These are phyloP conservation scores for Coleophora deauratella DNA, from an alignment of 2,888 invertebrate genomes.

Conservation along the genomic window DNA sequence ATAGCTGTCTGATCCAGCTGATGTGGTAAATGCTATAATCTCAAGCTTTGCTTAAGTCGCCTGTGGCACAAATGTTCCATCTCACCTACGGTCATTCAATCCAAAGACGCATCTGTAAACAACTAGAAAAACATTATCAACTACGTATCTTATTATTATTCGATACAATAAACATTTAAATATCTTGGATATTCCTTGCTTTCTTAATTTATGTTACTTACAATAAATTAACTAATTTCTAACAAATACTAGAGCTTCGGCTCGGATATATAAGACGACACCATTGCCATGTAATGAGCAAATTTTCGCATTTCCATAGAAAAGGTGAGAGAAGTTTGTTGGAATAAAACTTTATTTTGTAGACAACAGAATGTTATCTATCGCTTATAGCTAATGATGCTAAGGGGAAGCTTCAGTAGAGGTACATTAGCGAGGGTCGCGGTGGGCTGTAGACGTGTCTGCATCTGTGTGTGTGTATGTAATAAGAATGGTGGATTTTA, in stretches of 20 bases:
- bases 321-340: too few species aligned
- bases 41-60: too few species aligned
- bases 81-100: conserved; percentile 46
- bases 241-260: conserved; percentile 63
- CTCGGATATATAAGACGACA: conserved; percentile 41
- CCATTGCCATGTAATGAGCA: conserved; percentile 55
- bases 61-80: conserved; percentile 2
- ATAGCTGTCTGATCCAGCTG: too few species aligned
- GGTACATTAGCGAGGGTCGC: too few species aligned
- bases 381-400: too few species aligned
- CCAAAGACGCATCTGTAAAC: conserved; percentile 41
- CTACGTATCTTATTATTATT: conserved; percentile 36
- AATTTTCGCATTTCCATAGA: conserved; percentile 19
- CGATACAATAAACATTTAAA: conserved; percentile 45
- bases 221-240: conserved; percentile 65
- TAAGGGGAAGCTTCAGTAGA: too few species aligned
- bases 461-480: too few species aligned
- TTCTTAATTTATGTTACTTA: conserved; percentile 57
- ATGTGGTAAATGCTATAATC: too few species aligned
- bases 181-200: conserved; percentile 70
- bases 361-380: too few species aligned
- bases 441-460: too few species aligned
- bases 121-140: conserved; percentile 26
- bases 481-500: too few species aligned
- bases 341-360: too few species aligned